Evolutionary conservation across 2,113 vertebrate species (phyloP), one percentile per base, ranked within the genome.

Genomic region (Drymodes brunneopygia): DNA sequence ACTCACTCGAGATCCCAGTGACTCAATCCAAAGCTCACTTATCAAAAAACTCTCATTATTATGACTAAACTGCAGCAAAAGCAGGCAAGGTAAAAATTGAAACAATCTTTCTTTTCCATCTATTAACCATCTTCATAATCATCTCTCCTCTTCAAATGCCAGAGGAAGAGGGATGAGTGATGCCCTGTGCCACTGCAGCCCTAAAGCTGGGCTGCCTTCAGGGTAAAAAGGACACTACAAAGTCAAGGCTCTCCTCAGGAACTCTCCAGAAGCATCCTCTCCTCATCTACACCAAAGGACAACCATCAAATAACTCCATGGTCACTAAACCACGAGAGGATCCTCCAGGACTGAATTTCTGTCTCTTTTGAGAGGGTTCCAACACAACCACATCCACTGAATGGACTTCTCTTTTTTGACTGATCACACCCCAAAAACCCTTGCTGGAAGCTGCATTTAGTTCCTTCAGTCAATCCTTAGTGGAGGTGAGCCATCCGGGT

Each of bases 1-100:
- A 88, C 93, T 86, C 80, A 50, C 87, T 96, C 5, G 4, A 92
- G 92, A 88, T 77, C 60, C 60, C 90, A 81, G 65, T 96, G 94
- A 96, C 94, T 96, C 95, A 94, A 90, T 60, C 77, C 15, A 6
- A 83, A 95, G 80, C 88, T 96, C 93, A 84, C 93, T 92, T 92
- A 95, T 94, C 92, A 96, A 86, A 38, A 94, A 95, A 22, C 81
- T 78, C 92, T 78, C 91, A 50, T 94, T 88, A 95, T 56, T 84
- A 94, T 96, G 95, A 96, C 94, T 96, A 95, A 96, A 92, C 86
- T 75, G 90, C 96, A 95, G 88, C 85, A 95, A 92, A 94, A 96
- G 75, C 90, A 57, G 57, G 92, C 85, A 92, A 95, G 74, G 85
- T 93, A 88, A 88, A 92, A 89, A 88, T 7, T 42, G 80, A 90